phyloP scores from a whole-genome alignment of 2,113 vertebrate genomes.

The Labeo catla region DNA sequence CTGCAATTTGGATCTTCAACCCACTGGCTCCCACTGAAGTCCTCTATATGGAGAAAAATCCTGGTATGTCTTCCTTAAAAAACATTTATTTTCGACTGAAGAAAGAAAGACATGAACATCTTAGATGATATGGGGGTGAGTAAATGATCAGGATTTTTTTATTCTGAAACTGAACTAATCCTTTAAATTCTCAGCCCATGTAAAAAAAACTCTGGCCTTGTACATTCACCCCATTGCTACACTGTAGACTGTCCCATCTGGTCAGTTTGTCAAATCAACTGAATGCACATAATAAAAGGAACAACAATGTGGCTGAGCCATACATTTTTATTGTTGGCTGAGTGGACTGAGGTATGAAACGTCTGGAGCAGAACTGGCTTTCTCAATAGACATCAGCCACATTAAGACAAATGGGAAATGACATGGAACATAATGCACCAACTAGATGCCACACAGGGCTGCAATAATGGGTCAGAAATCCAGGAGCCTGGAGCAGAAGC shows the following conservation, averaged over 20 bases:
- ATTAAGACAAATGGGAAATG: slow-evolving; percentile 85
- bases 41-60: too few relatives aligned
- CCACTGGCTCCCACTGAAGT: too few relatives aligned
- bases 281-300: slow-evolving; percentile 77
- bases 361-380: slow-evolving; percentile 64
- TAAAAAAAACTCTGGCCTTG: slow-evolving; percentile 67
- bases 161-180: too few relatives aligned
- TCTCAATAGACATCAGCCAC: slow-evolving; percentile 87
- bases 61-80: too few relatives aligned
- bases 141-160: too few relatives aligned
- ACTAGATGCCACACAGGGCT: slow-evolving; percentile 77
- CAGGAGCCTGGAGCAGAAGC: slow-evolving; percentile 78
- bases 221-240: background rate
- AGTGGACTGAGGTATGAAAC: slow-evolving; percentile 61
- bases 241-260: slow-evolving; percentile 32
- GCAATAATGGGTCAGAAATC: slow-evolving; percentile 88
- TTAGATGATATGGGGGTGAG: too few relatives aligned
- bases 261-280: slow-evolving; percentile 78
- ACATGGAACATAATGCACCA: slow-evolving; percentile 89
- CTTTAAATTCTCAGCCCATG: background rate
- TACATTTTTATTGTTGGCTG: slow-evolving; percentile 71
- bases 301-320: slow-evolving; percentile 70
- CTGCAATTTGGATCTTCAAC: too few relatives aligned
- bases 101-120: too few relatives aligned
- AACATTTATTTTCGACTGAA: too few relatives aligned